These are phyloP conservation scores for Tetraodon nigroviridis DNA, from an alignment of 2,113 vertebrate species.

Conservation along the genomic window DNA sequence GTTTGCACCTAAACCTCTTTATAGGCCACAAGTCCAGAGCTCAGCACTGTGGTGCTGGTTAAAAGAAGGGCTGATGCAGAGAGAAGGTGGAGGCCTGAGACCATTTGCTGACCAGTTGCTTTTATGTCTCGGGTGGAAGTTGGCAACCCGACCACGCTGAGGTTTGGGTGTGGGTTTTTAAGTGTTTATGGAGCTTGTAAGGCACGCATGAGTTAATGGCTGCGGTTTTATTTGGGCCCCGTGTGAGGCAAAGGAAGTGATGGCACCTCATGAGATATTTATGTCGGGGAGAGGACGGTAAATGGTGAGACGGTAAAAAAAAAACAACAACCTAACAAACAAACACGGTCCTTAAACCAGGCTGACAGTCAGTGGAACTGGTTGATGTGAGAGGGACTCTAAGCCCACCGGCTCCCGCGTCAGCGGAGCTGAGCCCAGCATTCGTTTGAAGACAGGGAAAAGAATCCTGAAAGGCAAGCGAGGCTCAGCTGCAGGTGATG, in stretches of 20 bases:
- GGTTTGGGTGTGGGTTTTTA: constrained; percentile 7
- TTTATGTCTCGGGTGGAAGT: constrained; percentile 30
- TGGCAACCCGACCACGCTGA: constrained; percentile 23
- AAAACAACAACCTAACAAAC: too few species aligned
- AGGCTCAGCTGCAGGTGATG: too few species aligned
- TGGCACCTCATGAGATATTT: constrained; percentile 26
- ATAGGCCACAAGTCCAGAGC: constrained; percentile 71
- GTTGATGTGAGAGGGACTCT: constrained; percentile 4
- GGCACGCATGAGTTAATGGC: not conserved
- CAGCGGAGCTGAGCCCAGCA: not conserved
- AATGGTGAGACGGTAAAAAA: constrained; percentile 12
- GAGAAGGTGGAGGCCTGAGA: constrained; percentile 26
- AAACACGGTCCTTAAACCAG: constrained; percentile 8
- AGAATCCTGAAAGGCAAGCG: not conserved
- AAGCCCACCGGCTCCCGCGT: not conserved
- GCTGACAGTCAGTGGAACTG: constrained; percentile 13
- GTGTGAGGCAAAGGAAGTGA: not conserved
- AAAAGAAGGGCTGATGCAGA: constrained; percentile 20
- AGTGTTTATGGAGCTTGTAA: constrained; percentile 13
- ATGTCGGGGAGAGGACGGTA: constrained; percentile 15
- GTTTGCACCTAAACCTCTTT: constrained; percentile 72
- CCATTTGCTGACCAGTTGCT: constrained; percentile 60
- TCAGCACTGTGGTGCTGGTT: constrained; percentile 65
- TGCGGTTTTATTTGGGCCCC: constrained; percentile 8
- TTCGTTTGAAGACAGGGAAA: not conserved